phyloP scores from a whole-genome alignment of 2,888 invertebrate species.

The Athalia circularis region DNA sequence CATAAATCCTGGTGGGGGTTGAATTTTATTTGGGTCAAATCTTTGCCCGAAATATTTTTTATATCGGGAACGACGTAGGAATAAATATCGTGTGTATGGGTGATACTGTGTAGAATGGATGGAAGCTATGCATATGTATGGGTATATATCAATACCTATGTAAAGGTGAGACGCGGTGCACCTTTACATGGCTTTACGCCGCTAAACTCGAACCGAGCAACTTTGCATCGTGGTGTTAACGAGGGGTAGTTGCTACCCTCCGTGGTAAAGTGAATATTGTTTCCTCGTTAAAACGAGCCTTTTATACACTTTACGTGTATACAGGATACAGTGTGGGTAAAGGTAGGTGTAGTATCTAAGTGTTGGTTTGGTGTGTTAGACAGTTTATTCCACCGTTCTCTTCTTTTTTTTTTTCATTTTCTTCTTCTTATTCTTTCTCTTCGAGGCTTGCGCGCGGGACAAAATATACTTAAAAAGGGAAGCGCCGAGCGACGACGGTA shows the following conservation, averaged over 20 bases:
- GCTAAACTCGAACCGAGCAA: background rate
- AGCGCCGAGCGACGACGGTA: slow-evolving; percentile 55
- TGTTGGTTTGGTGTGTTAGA: no score
- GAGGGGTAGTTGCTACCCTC: background rate
- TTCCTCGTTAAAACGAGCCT: background rate
- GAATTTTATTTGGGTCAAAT: slow-evolving; percentile 14
- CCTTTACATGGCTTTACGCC: background rate
- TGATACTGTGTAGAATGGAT: no score
- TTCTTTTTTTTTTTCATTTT: no score
- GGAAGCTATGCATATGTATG: no score
- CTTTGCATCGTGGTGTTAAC: background rate
- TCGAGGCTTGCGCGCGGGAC: no score
- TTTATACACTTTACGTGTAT: background rate
- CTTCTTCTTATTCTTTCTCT: no score
- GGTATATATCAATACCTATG: no score
- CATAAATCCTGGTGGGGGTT: slow-evolving; percentile 32
- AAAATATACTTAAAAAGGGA: slow-evolving; percentile 14
- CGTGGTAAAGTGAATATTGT: background rate
- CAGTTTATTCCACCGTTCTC: no score
- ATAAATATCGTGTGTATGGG: background rate
- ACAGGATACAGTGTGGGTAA: background rate
- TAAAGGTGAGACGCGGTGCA: no score
- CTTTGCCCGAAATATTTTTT: background rate
- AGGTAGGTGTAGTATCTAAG: no score
- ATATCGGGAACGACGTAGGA: background rate